Evolutionary conservation across 64 coral and sea anemone species (phyloP).

Genomic region (Pachyseris speciosa): DNA sequence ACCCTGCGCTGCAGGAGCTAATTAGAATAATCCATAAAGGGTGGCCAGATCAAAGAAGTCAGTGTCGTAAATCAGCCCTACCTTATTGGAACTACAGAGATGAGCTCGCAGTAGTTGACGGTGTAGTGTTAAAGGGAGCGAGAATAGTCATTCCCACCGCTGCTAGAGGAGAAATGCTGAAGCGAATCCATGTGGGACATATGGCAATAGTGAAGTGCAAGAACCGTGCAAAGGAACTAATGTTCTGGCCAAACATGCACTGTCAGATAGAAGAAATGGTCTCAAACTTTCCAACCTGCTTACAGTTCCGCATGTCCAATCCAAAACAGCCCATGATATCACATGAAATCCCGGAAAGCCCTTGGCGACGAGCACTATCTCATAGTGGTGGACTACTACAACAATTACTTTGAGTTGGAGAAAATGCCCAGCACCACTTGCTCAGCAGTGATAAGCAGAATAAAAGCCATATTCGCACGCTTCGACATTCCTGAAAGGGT

Average conservation of each 20-base stretch:
- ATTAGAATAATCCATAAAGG: neutral
- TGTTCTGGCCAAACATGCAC: conserved; percentile 71
- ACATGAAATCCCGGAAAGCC: conserved; percentile 34
- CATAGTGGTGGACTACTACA: conserved; percentile 41
- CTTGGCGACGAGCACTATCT: conserved; percentile 20
- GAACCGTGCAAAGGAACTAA: conserved; percentile 26
- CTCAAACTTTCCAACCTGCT: conserved; percentile 48
- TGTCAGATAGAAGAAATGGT: conserved; percentile 54
- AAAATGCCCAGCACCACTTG: neutral
- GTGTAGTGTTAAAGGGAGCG: neutral
- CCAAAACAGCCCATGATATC: conserved; percentile 60
- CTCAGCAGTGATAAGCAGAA: neutral
- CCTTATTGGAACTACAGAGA: conserved; percentile 5
- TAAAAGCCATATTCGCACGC: conserved; percentile 31
- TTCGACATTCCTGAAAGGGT: neutral
- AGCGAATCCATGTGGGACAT: conserved; percentile 34
- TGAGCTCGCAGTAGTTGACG: neutral
- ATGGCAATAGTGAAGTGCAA: conserved; percentile 37
- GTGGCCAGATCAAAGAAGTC: neutral
- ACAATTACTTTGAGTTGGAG: conserved; percentile 21
- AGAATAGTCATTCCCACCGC: neutral
- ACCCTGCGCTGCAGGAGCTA: neutral
- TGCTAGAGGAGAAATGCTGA: neutral
- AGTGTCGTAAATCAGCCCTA: neutral
- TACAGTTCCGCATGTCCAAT: neutral